Percentiles rank a stretch among this genome's conserved stretches.
phyloP scores from a whole-genome alignment of 2,113 vertebrate genomes.

The Percina caprodes region DNA sequence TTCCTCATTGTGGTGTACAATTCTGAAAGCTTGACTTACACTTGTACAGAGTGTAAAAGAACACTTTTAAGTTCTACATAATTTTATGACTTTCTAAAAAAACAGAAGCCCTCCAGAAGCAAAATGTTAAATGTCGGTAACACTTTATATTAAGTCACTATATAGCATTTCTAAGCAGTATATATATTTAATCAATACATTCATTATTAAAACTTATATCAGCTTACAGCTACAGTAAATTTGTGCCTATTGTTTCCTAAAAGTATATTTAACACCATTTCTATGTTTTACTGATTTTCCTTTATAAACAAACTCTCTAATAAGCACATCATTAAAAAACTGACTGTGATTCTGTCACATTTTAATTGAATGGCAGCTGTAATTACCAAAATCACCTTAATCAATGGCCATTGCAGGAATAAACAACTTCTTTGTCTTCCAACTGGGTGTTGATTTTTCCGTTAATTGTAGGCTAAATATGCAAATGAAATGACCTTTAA shows the following conservation, averaged over 20 bases:
- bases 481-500: constrained; percentile 21
- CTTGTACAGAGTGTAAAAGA: neutral
- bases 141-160: too few species aligned
- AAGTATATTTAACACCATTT: neutral
- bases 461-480: constrained; percentile 9
- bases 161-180: too few species aligned
- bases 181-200: too few species aligned
- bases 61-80: neutral
- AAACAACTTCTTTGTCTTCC: constrained; percentile 38
- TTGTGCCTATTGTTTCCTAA: neutral
- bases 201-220: too few species aligned
- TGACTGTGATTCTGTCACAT: neutral
- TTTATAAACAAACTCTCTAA: neutral
- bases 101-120: too few species aligned
- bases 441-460: neutral
- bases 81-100: neutral
- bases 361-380: neutral
- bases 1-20: neutral
- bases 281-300: neutral
- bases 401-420: neutral
- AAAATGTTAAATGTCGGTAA: too few species aligned
- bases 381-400: constrained; percentile 25
- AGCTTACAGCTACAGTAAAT: too few species aligned
- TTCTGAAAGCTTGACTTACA: neutral
- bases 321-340: neutral